Evolutionary conservation across 2,888 invertebrate genomes (phyloP).

Genomic region (Drosophila aldrichi): DNA sequence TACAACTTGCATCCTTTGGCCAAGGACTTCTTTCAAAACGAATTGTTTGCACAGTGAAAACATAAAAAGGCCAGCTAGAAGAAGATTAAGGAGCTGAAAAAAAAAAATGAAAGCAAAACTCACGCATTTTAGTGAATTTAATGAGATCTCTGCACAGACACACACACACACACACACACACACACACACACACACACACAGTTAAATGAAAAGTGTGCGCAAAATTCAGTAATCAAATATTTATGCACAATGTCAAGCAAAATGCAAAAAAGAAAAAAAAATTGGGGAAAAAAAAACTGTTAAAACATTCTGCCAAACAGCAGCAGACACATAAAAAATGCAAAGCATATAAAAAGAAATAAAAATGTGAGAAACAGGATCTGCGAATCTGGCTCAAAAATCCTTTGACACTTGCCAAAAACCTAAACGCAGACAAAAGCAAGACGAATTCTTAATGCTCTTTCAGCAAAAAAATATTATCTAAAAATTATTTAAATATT

Average conservation of each 20-base stretch:
- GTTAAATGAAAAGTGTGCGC: constrained; percentile 23
- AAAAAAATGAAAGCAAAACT: constrained; percentile 39
- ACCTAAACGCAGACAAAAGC: constrained; percentile 12
- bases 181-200: constrained; percentile 17
- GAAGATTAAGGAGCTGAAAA: constrained; percentile 16
- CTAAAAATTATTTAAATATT: background rate
- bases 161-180: constrained; percentile 22
- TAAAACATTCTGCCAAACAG: constrained; percentile 44
- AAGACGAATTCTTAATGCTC: constrained; percentile 30
- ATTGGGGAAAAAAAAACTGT: constrained; percentile 8
- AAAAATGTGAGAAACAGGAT: constrained; percentile 25
- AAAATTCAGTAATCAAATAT: constrained; percentile 60
- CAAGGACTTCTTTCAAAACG: constrained; percentile 39
- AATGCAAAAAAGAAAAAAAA: background rate
- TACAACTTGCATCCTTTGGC: constrained; percentile 76
- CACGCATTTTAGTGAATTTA: constrained; percentile 66
- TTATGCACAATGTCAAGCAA: constrained; percentile 50
- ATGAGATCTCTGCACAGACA: constrained; percentile 40
- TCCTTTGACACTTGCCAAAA: constrained; percentile 57
- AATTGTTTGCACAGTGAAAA: constrained; percentile 70
- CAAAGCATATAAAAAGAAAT: constrained; percentile 43
- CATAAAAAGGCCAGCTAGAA: constrained; percentile 57
- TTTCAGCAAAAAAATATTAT: background rate
- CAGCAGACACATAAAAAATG: constrained; percentile 52
- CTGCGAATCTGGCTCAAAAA: constrained; percentile 42